A percentile compares a stretch with the other conserved stretches of the same genome.
Evolutionary conservation across 2,888 invertebrate species (phyloP).

Genomic region (Idaea biselata): DNA sequence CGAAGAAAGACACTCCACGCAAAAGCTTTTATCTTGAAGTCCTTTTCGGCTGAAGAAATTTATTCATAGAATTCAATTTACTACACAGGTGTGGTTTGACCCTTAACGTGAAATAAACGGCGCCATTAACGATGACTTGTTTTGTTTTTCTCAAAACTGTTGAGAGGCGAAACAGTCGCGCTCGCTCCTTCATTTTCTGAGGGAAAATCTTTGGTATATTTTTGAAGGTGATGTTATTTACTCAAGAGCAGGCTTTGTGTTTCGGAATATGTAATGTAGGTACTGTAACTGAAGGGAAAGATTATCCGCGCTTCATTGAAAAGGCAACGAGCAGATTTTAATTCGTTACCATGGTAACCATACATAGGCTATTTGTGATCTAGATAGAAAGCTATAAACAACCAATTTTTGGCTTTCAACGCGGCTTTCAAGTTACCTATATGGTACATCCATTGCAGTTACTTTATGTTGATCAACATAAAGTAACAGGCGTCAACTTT

Average conservation of each 20-base stretch:
- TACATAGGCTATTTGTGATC: too few species aligned
- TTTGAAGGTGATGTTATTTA: not conserved
- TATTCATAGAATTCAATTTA: slow-evolving; percentile 76
- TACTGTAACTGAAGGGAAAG: not conserved
- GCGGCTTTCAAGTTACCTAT: too few species aligned
- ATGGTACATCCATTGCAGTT: too few species aligned
- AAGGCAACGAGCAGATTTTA: not conserved
- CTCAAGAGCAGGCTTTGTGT: not conserved
- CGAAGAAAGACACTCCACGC: not conserved
- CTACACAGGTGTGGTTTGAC: slow-evolving; percentile 74
- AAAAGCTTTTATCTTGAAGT: slow-evolving; percentile 29
- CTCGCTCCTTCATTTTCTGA: not conserved
- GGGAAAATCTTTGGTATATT: not conserved
- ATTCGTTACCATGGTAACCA: not conserved
- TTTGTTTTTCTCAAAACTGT: slow-evolving; percentile 45
- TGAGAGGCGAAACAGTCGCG: not conserved
- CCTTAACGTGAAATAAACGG: slow-evolving; percentile 72
- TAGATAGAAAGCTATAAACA: too few species aligned
- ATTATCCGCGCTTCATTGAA: not conserved
- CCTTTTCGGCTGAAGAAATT: slow-evolving; percentile 45
- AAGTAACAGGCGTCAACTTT: too few species aligned
- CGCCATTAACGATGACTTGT: slow-evolving; percentile 62
- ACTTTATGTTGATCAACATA: too few species aligned
- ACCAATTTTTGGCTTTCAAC: too few species aligned
- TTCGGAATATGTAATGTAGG: not conserved